Percentiles rank a stretch among this genome's conserved stretches.
Evolutionary conservation across 2,888 invertebrate species (phyloP).

Genomic region (Scaeva pyrastri): DNA sequence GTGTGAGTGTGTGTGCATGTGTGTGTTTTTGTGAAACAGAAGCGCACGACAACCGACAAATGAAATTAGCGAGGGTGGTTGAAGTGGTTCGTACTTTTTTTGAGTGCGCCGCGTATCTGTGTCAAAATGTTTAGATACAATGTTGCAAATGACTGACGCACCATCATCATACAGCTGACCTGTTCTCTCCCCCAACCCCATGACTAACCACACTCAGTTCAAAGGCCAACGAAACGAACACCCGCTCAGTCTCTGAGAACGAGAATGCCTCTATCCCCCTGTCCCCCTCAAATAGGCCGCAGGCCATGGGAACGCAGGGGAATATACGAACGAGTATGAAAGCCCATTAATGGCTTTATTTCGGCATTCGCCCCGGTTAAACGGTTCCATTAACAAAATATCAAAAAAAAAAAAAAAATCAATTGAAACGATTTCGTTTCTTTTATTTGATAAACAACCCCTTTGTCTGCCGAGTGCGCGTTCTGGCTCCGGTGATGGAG

Average conservation of each 20-base stretch:
- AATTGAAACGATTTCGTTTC: conserved; percentile 58
- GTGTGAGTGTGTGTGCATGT: too few relatives aligned
- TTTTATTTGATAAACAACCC: conserved; percentile 67
- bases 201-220: conserved; percentile 16
- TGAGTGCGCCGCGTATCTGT: not conserved
- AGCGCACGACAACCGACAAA: conserved; percentile 53
- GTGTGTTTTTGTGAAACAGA: conserved; percentile 50
- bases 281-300: not conserved
- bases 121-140: conserved; percentile 62
- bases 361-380: conserved; percentile 58
- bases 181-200: not conserved
- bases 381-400: conserved; percentile 65
- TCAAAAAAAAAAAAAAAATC: conserved; percentile 52
- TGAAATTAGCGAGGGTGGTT: conserved; percentile 50
- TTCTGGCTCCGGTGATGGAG: not conserved
- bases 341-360: conserved; percentile 69
- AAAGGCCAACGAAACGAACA: conserved; percentile 56
- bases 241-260: too few relatives aligned
- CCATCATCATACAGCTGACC: not conserved
- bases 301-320: conserved; percentile 3
- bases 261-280: too few relatives aligned
- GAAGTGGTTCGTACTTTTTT: conserved; percentile 3
- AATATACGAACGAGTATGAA: too few relatives aligned
- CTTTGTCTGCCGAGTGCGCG: conserved; percentile 66
- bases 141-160: conserved; percentile 64